phyloP scores from a whole-genome alignment of 2,888 invertebrate genomes.

The Pristionchus mayeri region DNA sequence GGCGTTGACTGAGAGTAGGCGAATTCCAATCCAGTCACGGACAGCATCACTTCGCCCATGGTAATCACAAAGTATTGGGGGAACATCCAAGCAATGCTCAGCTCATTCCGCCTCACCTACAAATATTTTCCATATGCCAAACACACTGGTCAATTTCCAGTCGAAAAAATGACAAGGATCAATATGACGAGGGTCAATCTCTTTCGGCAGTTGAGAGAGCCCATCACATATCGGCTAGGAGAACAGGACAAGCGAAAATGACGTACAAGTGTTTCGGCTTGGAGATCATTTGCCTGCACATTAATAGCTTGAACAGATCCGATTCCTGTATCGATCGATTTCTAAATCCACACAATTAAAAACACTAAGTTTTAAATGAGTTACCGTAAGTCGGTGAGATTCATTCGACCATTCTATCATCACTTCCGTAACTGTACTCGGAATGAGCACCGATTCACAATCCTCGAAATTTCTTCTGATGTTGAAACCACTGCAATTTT shows the following conservation, averaged over 20 bases:
- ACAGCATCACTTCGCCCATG: constrained; percentile 94
- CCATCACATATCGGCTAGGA: no score
- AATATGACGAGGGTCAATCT: no score
- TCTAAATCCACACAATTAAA: not conserved
- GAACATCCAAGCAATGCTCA: constrained; percentile 81
- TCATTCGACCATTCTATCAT: not conserved
- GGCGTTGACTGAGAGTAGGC: constrained; percentile 90
- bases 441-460: not conserved
- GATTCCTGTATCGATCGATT: not conserved
- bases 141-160: not conserved
- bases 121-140: no score
- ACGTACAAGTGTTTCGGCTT: no score
- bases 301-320: constrained; percentile 9
- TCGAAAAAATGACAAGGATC: no score
- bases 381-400: not conserved
- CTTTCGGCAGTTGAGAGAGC: no score
- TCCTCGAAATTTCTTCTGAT: not conserved
- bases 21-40: constrained; percentile 94
- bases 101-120: constrained; percentile 69
- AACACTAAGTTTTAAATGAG: not conserved
- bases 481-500: not conserved
- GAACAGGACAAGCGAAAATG: no score
- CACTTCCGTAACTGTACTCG: not conserved
- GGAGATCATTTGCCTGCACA: no score
- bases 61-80: constrained; percentile 95